Evolutionary conservation across 2,113 vertebrate genomes (phyloP).

Genomic region (Chroicocephalus ridibundus): DNA sequence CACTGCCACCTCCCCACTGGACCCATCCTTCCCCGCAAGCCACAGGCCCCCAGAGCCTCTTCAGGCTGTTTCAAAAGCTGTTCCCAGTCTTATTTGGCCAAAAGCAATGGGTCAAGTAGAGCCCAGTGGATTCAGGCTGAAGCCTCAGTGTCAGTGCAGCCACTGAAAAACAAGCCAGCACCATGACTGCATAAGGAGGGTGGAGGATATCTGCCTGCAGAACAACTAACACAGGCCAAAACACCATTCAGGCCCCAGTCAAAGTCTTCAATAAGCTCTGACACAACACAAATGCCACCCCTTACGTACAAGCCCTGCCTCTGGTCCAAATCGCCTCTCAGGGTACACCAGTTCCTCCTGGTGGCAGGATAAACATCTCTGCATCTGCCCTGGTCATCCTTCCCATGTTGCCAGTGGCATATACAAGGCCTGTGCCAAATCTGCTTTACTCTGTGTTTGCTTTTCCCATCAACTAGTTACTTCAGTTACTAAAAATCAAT

Average conservation of each 20-base stretch:
- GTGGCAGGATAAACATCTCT: neutral
- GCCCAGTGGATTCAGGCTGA: neutral
- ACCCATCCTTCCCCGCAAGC: neutral
- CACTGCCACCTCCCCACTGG: accelerated
- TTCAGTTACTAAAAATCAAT: neutral
- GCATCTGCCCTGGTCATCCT: neutral
- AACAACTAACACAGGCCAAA: neutral
- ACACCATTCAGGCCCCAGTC: neutral
- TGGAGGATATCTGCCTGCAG: neutral
- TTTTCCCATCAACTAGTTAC: neutral
- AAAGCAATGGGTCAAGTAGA: neutral
- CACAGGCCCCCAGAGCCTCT: neutral
- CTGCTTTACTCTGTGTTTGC: neutral
- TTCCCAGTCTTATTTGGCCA: neutral
- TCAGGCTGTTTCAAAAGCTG: neutral
- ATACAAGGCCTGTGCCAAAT: neutral
- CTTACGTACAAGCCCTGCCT: neutral
- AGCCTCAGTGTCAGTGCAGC: neutral
- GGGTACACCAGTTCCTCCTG: neutral
- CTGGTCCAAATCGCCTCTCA: neutral
- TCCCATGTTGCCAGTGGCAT: neutral
- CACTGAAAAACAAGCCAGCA: neutral
- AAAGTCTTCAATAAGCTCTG: neutral
- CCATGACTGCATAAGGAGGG: neutral
- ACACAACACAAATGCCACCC: neutral